Base-by-base conservation (phyloP, 2,888 invertebrate species). In the Tiliacea aurago region DNA sequence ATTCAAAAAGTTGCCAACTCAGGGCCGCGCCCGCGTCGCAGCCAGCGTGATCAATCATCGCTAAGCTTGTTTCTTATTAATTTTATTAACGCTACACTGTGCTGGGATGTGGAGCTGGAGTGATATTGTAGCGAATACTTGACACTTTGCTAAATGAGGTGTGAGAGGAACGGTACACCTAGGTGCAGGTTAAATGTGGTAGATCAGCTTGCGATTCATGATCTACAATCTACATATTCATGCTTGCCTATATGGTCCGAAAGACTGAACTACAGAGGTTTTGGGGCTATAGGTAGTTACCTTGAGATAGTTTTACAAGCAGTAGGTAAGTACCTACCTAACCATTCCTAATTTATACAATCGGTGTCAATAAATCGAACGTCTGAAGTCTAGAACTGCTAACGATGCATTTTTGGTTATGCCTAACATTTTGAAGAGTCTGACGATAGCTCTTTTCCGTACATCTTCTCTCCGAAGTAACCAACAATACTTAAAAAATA, bases 1-100 rank as follows among this genome's bases (percentile, higher is more conserved):
- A 87, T 87, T 78, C 84, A 70, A 70, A 80, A 87, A 87, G 89
- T 90, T 90, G 73, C 73, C 85, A 86, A 83, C 86, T 71, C 70
- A 66, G 41, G 41, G 55, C 37, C 73, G 63, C 73, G 55, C 70
- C 67, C 45, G 80, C 56, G 23, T 43, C 58, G 64, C 64, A 11
- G 53, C 70, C 71, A 61, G 47, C 62, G 80, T 79, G 74, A 87
- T 87, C 87, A 86, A 87, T 87, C 87, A 87, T 76, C 58, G 73
- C 73, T 76, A 80, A 83, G 78, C 80, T 81, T 80, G 79, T 76
- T 76, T 77, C 71, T 78, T 84, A 83, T 67, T 74, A 77, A 79
- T 85, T 81, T 82, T 82, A 84, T 84, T 80, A 82, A 76, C 73
- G 73, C 64, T 73, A 59, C 45, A 63, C 71, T 56, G 78, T 63